Evolutionary conservation across 2,113 vertebrate genomes (phyloP).

Genomic region (Lepus europaeus): DNA sequence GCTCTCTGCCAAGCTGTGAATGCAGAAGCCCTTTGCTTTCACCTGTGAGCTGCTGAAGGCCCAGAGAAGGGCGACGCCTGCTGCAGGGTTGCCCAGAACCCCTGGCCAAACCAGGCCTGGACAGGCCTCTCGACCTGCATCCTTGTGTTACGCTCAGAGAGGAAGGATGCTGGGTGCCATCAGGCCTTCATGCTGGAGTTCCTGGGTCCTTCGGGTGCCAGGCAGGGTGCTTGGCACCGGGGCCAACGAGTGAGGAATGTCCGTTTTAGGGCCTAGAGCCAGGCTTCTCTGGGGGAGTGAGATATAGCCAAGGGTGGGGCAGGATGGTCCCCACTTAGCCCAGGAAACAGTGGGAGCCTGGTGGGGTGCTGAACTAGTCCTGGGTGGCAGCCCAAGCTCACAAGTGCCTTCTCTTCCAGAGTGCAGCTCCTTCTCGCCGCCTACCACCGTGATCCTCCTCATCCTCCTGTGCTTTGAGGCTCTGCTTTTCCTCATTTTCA

Average conservation of each 20-base stretch:
- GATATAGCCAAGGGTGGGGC: not conserved
- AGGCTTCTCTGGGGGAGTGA: not conserved
- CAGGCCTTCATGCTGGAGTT: not conserved
- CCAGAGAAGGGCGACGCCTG: not conserved
- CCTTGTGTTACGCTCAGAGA: not conserved
- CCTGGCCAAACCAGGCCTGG: not conserved
- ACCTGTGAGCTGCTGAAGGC: not conserved
- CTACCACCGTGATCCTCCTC: conserved; percentile 97
- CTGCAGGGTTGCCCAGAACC: not conserved
- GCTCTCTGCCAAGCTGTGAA: not conserved
- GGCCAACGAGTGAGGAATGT: not conserved
- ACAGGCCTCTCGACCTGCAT: not conserved
- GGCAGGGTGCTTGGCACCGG: not conserved
- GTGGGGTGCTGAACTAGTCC: not conserved
- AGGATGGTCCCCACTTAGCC: not conserved
- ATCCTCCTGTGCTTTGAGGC: conserved; percentile 98
- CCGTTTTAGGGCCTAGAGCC: not conserved
- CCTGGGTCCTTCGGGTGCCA: not conserved
- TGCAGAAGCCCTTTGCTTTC: not conserved
- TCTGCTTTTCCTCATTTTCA: conserved; percentile 98
- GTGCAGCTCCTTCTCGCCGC: conserved; percentile 97
- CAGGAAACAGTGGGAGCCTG: not conserved
- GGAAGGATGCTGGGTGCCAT: not conserved
- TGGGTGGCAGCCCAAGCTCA: not conserved
- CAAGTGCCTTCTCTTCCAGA: conserved; percentile 86